Percentiles rank a stretch among this genome's conserved stretches.
Evolutionary conservation across 1,140 invertebrate genomes (phyloP).

Genomic region (Brachionus rubens): DNA sequence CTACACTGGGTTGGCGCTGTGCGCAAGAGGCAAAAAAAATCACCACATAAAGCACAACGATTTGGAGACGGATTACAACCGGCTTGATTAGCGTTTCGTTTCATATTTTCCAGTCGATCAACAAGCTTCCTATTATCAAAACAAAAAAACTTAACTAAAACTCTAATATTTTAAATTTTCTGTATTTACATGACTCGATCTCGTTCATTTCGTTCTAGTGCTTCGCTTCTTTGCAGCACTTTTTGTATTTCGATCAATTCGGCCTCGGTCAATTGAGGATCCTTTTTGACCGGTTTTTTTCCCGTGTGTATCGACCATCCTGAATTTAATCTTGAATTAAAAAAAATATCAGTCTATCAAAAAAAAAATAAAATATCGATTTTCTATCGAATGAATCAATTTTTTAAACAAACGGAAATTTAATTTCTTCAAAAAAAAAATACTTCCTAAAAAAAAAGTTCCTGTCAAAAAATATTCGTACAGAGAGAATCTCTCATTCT

Average conservation of each 20-base stretch:
- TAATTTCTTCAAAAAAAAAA: neutral
- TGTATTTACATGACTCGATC: constrained; percentile 29
- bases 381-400: too few relatives aligned
- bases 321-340: neutral
- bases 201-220: constrained; percentile 15
- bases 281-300: constrained; percentile 39
- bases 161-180: too few relatives aligned
- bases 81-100: constrained; percentile 18
- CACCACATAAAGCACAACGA: constrained; percentile 36
- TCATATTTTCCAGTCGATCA: constrained; percentile 44
- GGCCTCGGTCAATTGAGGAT: constrained; percentile 10
- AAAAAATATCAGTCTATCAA: neutral
- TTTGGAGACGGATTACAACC: neutral
- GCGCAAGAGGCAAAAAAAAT: constrained; percentile 27
- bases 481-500: too few relatives aligned
- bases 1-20: constrained; percentile 29
- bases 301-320: constrained; percentile 44
- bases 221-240: constrained; percentile 41
- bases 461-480: too few relatives aligned
- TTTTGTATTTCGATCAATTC: constrained; percentile 45
- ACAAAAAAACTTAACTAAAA: too few relatives aligned
- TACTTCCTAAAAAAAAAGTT: too few relatives aligned
- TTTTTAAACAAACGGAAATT: too few relatives aligned
- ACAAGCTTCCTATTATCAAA: constrained; percentile 15
- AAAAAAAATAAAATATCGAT: neutral